Evolutionary conservation across 2,888 invertebrate species (phyloP), one percentile per base, ranked within the genome.

Genomic region (Diaprepes abbreviatus): DNA sequence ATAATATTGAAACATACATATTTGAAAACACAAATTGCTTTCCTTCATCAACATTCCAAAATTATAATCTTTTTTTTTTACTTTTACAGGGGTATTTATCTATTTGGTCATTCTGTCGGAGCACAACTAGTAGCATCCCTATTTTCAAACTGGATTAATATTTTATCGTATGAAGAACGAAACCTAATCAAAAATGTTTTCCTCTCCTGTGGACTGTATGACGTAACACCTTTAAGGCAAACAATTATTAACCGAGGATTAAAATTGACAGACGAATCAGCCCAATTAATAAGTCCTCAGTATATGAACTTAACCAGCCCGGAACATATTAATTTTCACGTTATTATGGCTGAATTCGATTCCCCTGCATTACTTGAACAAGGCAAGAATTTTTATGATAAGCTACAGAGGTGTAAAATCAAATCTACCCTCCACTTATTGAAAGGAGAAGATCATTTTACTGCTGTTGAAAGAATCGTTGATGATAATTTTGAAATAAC

Each of bases 31-130:
- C n/a, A n/a, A n/a, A n/a, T n/a, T n/a, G n/a, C n/a, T n/a, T n/a
- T n/a, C n/a, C n/a, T n/a, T n/a, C n/a, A n/a, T n/a, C n/a, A n/a
- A n/a, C n/a, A n/a, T n/a, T n/a, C n/a, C n/a, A n/a, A n/a, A n/a
- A n/a, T n/a, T n/a, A n/a, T n/a, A n/a, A n/a, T n/a, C n/a, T n/a
- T n/a, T n/a, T n/a, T n/a, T n/a, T n/a, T n/a, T n/a, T n/a, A 33
- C 33, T 59, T 76, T 87, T 85, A 45, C 83, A 93, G 92, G 74
- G 88, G 88, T 2, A 87, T 95, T 17, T 90, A 89, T 80, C 86
- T 94, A 57, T 89, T 90, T 63, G 96, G 96, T 0, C 95, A 96
- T 81, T 95, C 95, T 6, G 95, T 93, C 0, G 96, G 96, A 0
- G 95, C 91, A 0, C 94, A 95, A 81, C 85, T 96, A 2, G 87